Evolutionary conservation across 1,140 invertebrate species (phyloP), one percentile per base, ranked within the genome.

Genomic region (Zeugodacus cucurbitae): DNA sequence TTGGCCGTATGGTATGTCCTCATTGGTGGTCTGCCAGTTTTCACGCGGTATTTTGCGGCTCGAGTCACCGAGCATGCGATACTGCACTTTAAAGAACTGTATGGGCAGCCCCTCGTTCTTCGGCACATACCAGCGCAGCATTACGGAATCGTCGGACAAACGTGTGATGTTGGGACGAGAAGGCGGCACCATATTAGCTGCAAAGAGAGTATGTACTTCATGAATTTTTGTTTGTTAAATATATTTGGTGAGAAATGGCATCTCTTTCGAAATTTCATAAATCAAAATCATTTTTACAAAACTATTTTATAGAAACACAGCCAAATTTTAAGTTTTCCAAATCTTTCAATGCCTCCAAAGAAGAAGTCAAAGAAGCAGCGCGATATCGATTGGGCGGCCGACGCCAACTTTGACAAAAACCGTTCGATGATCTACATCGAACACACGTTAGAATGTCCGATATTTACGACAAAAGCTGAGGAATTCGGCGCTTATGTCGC

Each of bases 51-150:
- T 90, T 26, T 89, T 90, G 41, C 93, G 88, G 0, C 87, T 86
- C 20, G 90, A 90, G 87, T 92, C 91, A 57, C 93, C 93, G 10
- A 93, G 82, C 88, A 91, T 91, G 37, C 92, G 91, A 87, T 93
- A 93, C 54, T 93, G 93, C 1, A 93, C 97, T 94, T 98, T 98
- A 92, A 98, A 99, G 92, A 99, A 98, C 88, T 95, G 94, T 89
- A 99, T 98, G 0, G 96, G 94, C 22, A 98, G 93, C 0, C 97
- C 97, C n/a, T 94, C 94, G 90, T 98, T 97, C 20, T 95, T 94
- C 0, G 97, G 96, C 8, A 97, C 96, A 2, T 95, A 95, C 98
- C 98, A 99, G 41, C 97, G 95, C 0, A 99, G 96, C 96, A 98
- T 98, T 0, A 99, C 98, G 2, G 98, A 97, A n/a, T 97, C 95